These are phyloP conservation scores for Mythimna loreyi DNA, from an alignment of 2,888 invertebrate species.

Conservation along the genomic window DNA sequence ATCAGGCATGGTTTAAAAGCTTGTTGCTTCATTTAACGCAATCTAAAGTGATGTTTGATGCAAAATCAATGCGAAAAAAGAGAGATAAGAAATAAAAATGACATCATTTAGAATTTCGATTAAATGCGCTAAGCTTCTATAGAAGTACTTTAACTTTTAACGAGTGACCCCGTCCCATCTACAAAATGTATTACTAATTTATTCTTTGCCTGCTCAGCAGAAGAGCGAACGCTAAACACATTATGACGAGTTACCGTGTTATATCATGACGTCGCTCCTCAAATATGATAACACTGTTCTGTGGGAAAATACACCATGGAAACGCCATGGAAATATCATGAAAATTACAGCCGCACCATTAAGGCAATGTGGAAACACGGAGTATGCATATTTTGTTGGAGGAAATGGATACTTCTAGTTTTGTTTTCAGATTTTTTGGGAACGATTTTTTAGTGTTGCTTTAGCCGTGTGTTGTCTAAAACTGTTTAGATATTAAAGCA, in stretches of 20 bases:
- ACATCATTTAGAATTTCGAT: no score
- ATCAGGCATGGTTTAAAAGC: no score
- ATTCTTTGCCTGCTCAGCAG: constrained; percentile 73
- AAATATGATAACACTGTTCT: constrained; percentile 72
- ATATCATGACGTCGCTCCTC: constrained; percentile 72
- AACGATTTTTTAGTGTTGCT: constrained; percentile 22
- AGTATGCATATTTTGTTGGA: constrained; percentile 67
- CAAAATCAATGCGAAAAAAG: no score
- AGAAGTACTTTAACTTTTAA: no score
- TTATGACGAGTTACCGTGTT: constrained; percentile 82
- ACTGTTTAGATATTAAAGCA: not conserved
- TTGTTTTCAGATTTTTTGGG: constrained; percentile 35
- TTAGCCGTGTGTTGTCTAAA: constrained; percentile 7
- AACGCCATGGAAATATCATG: constrained; percentile 73
- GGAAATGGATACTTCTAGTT: constrained; percentile 57
- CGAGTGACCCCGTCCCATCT: constrained; percentile 23
- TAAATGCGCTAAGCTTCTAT: no score
- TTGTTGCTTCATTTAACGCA: no score
- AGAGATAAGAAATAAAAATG: no score
- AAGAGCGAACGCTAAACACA: constrained; percentile 80
- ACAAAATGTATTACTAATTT: constrained; percentile 36
- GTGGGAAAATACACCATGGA: constrained; percentile 73
- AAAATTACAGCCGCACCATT: constrained; percentile 72
- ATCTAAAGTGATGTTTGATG: no score
- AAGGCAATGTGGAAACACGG: constrained; percentile 68